Evolutionary conservation across 2,797 vertebrate genomes (phyloP), one percentile per base, ranked within the genome.

Genomic region (Ciconia nigra): DNA sequence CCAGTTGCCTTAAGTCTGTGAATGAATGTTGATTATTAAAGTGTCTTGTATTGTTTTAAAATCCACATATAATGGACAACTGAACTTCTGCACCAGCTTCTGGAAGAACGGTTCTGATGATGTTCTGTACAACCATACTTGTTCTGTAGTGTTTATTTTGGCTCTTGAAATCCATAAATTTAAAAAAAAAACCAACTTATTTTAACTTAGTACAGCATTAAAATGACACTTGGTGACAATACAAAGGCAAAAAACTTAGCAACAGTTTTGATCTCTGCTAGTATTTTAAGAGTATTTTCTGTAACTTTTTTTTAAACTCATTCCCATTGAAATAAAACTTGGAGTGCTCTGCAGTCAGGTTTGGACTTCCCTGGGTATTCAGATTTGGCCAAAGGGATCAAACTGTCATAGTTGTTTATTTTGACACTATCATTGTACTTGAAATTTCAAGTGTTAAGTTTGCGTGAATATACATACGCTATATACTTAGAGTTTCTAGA

Each of bases 1-100:
- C 98, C 98, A 96, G 51, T 97, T 98, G 98, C 98, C 98, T 98
- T 98, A 98, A 98, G 98, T 98, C 96, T 97, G 96, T 95, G 94
- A 97, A 98, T 97, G 98, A 98, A 97, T 98, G 98, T 98, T 87
- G 83, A 96, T 85, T 93, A 95, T 95, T 90, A 78, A 97, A 96
- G 93, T 97, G 96, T 97, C 97, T 97, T 97, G 96, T 96, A 90
- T 96, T 88, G 85, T 97, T 95, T 63, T 87, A 66, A 66, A 97
- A 97, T 95, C 96, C 91, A 26, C 96, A 47, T 96, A 59, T 24
- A 95, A 95, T 10, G 94, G 97, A 96, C 97, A 96, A 97, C 94
- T 74, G 97, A 97, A 97, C 96, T 97, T 97, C 95, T 46, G 78
- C 94, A 93, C 89, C 93, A 44, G 81, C 84, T 65, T 61, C 83